Evolutionary conservation across 1,140 invertebrate species (phyloP).

Genomic region (Bombus terrestris): DNA sequence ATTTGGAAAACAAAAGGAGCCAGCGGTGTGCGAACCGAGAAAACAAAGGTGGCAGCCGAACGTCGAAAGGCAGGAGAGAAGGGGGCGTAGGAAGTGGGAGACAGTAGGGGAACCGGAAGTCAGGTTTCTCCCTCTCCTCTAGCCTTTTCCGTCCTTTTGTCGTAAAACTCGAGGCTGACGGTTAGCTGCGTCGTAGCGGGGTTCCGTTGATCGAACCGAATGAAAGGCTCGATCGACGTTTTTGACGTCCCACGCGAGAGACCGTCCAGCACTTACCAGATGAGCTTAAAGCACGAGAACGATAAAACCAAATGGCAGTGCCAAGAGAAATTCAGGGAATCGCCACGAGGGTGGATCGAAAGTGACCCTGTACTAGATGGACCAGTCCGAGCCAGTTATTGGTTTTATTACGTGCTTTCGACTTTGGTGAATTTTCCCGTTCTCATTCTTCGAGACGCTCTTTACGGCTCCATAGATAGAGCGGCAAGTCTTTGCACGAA

Average conservation of each 20-base stretch:
- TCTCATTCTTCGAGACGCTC: background rate
- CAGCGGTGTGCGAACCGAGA: slow-evolving; percentile 11
- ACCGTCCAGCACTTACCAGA: slow-evolving; percentile 55
- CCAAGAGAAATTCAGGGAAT: slow-evolving; percentile 51
- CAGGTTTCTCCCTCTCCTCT: background rate
- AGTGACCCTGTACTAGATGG: slow-evolving; percentile 20
- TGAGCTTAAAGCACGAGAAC: slow-evolving; percentile 59
- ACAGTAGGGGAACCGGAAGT: slow-evolving; percentile 48
- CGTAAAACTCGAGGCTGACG: slow-evolving; percentile 43
- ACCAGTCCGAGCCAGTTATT: slow-evolving; percentile 15
- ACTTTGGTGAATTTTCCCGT: slow-evolving; percentile 12
- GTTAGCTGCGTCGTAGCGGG: slow-evolving; percentile 30
- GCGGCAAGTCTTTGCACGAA: background rate
- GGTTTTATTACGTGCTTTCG: slow-evolving; percentile 36
- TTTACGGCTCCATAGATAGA: background rate
- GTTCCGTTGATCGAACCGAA: slow-evolving; percentile 47
- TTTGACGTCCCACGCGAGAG: slow-evolving; percentile 50
- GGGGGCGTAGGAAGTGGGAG: background rate
- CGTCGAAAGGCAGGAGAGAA: background rate
- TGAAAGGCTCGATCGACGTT: slow-evolving; percentile 56
- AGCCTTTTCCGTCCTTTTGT: slow-evolving; percentile 51
- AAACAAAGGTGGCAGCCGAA: background rate
- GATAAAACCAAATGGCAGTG: slow-evolving; percentile 62
- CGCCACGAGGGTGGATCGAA: slow-evolving; percentile 33
- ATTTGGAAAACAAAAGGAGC: slow-evolving; percentile 55